These are phyloP conservation scores for Megaptera novaeangliae DNA, from an alignment of 2,113 vertebrate species.

Conservation along the genomic window DNA sequence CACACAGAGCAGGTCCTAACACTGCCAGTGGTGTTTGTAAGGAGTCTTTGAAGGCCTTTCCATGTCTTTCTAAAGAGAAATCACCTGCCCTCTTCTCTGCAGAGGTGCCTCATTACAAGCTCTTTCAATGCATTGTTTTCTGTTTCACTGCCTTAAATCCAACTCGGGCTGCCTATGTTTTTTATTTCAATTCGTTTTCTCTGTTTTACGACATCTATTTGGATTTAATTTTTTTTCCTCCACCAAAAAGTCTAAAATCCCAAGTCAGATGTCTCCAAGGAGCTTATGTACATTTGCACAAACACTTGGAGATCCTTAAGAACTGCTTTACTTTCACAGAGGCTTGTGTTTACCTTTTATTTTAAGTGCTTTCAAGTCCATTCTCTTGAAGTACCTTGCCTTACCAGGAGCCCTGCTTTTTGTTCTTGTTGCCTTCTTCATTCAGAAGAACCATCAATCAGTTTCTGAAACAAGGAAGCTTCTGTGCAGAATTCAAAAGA, in stretches of 20 bases:
- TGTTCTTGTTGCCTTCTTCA: constrained; percentile 48
- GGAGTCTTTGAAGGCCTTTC: background rate
- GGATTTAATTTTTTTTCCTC: background rate
- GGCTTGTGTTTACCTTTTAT: constrained; percentile 62
- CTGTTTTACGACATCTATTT: constrained; percentile 42
- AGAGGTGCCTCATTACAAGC: background rate
- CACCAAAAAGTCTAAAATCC: background rate
- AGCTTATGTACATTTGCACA: constrained; percentile 28
- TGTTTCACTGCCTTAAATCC: constrained; percentile 14
- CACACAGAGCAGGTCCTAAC: background rate
- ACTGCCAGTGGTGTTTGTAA: background rate
- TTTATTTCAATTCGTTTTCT: background rate
- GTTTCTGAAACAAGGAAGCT: constrained; percentile 18
- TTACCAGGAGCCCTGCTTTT: constrained; percentile 34
- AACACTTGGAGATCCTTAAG: background rate
- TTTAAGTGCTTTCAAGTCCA: constrained; percentile 58
- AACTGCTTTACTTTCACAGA: constrained; percentile 47
- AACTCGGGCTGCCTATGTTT: background rate
- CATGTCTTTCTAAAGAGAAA: background rate
- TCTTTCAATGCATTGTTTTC: background rate
- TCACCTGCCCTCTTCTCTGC: background rate
- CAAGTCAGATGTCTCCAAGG: constrained; percentile 47
- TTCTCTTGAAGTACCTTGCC: constrained; percentile 53
- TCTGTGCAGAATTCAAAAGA: constrained; percentile 63
- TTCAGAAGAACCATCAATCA: constrained; percentile 68